Evolutionary conservation across 1,140 invertebrate species (phyloP), one percentile per base, ranked within the genome.

Genomic region (Drosophila santomea): DNA sequence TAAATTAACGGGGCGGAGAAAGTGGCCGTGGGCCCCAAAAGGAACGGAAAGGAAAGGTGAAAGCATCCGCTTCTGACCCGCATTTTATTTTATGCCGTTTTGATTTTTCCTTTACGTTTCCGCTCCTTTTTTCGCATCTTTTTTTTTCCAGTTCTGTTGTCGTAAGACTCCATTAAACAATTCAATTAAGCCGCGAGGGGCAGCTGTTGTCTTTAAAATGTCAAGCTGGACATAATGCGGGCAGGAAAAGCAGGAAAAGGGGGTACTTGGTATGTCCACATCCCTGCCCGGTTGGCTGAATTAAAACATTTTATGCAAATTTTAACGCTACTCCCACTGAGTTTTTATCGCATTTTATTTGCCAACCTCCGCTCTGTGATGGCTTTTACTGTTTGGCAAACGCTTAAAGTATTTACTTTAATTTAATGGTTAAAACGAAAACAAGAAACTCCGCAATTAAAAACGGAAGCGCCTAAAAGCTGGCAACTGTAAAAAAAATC

Each of bases 281-380:
- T 45, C 48, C 60, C 23, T n/a, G 58, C 23, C 41, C n/a, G 28
- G 43, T 54, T 56, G 43, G 28, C 60, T 71, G 62, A 89, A 80
- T 89, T 80, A 80, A 80, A 89, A 83, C 80, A 89, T 89, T 89
- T 89, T 89, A 89, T 89, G 84, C 56, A 90, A 89, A 89, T 89
- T 89, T 80, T 55, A 58, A 36, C 55, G 41, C 41, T 63, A 48
- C 69, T 80, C 63, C 45, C 36, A 45, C 15, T 20, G 11, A 2
- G 50, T 52, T 17, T 35, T 50, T 36, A n/a, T 32, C 28, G 11
- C 39, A n/a, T 76, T 69, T 61, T 59, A 48, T 80, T 73, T 66
- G 38, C 17, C 47, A 12, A 36, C 38, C 54, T 43, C 35, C 38
- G 54, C 32, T 45, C 28, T 20, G 48, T 50, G 69, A 35, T 57